Conservation (phyloP, 2,113 vertebrate species). For the Tragulus kanchil region DNA sequence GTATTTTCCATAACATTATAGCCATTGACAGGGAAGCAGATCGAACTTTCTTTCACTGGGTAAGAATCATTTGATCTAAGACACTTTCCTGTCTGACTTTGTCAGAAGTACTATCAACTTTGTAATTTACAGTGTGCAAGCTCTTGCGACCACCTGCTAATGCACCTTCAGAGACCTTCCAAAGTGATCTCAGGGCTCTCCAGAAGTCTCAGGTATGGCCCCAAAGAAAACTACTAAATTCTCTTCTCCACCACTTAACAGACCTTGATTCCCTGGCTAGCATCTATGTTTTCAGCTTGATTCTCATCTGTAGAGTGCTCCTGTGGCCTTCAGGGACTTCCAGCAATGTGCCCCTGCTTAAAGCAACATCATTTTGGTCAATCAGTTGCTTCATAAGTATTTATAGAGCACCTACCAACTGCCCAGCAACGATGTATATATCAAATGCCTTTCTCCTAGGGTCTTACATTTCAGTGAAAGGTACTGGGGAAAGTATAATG, state of each 20-base stretch:
- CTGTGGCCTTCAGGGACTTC: background rate
- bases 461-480: background rate
- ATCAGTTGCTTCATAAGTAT: background rate
- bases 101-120: background rate
- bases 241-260: background rate
- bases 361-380: background rate
- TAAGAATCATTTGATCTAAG: background rate
- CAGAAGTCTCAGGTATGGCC: background rate
- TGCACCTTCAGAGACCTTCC: background rate
- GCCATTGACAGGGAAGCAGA: background rate
- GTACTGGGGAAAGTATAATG: background rate
- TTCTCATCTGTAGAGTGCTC: background rate
- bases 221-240: background rate
- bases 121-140: background rate
- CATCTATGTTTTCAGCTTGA: no score
- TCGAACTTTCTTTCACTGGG: background rate
- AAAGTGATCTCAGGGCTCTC: background rate
- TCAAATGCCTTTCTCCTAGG: background rate
- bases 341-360: background rate
- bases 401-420: background rate
- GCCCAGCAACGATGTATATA: accelerated
- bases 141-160: background rate
- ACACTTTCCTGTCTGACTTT: background rate
- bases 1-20: background rate
- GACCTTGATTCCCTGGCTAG: background rate